Evolutionary conservation across 2,888 invertebrate species (phyloP).

Genomic region (Caenorhabditis panamensis): DNA sequence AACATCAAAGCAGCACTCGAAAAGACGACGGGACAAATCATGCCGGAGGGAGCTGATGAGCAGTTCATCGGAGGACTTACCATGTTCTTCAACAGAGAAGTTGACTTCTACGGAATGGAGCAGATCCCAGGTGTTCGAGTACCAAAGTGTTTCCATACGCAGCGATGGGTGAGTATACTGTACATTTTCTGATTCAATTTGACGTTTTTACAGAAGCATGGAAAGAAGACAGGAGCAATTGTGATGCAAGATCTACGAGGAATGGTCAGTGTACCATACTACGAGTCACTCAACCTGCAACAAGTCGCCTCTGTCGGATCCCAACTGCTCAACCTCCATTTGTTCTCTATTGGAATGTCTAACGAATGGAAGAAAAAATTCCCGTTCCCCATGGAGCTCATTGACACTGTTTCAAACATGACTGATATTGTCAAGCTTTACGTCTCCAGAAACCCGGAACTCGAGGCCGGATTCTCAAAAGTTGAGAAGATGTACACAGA

Average conservation of each 20-base stretch:
- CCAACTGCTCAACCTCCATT: conserved; percentile 55
- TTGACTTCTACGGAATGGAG: conserved; percentile 61
- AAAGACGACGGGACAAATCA: conserved; percentile 46
- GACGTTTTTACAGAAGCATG: conserved; percentile 28
- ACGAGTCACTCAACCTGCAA: conserved; percentile 56
- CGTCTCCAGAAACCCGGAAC: conserved; percentile 49
- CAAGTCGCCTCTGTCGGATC: conserved; percentile 59
- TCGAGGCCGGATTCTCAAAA: conserved; percentile 38
- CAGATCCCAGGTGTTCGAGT: conserved; percentile 54
- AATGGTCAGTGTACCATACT: conserved; percentile 66
- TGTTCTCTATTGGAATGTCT: conserved; percentile 55
- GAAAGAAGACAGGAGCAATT: conserved; percentile 55
- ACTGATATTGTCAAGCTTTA: conserved; percentile 54
- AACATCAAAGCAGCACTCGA: conserved; percentile 63
- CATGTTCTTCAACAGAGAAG: conserved; percentile 66
- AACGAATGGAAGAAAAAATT: conserved; percentile 53
- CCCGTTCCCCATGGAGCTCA: conserved; percentile 61
- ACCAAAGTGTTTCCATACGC: conserved; percentile 53
- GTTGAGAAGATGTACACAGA: conserved; percentile 52
- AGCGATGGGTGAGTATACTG: conserved; percentile 51
- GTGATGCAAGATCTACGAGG: conserved; percentile 64
- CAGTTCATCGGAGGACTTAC: conserved; percentile 57
- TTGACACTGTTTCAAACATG: conserved; percentile 62
- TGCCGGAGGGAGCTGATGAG: conserved; percentile 63
- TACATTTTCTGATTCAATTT: background rate